These are phyloP conservation scores for Neoitamus cyanurus DNA, from an alignment of 2,888 invertebrate species.

Conservation along the genomic window DNA sequence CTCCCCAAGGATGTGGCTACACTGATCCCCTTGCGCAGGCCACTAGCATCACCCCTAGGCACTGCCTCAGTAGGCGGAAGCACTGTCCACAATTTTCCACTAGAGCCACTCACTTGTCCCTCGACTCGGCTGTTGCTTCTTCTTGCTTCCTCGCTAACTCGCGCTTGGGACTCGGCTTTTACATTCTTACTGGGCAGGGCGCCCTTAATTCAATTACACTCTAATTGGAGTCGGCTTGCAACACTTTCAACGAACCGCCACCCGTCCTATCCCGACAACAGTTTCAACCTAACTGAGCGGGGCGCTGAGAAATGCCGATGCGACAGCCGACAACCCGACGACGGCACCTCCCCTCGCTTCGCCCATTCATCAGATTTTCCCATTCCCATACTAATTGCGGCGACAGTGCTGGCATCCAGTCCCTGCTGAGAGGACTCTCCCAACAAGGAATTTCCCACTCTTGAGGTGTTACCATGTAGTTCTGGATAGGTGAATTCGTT, in stretches of 20 bases:
- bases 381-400: not conserved
- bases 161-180: not conserved
- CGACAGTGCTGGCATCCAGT: conserved; percentile 8
- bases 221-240: conserved; percentile 24
- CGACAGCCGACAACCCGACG: conserved; percentile 3
- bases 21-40: not conserved
- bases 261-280: conserved; percentile 50
- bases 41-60: not conserved
- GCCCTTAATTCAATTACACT: conserved; percentile 38
- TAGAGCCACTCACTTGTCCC: conserved; percentile 4
- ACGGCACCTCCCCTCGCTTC: not conserved
- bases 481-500: not conserved
- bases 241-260: conserved; percentile 46
- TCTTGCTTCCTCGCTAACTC: not conserved
- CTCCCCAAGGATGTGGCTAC: not conserved
- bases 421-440: not conserved
- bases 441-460: not conserved
- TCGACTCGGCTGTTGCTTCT: not conserved
- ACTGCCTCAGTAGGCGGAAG: conserved; percentile 21
- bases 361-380: conserved; percentile 18
- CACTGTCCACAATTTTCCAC: not conserved
- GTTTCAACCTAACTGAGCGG: conserved; percentile 47
- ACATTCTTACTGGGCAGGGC: not conserved
- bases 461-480: not conserved
- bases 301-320: conserved; percentile 1